Evolutionary conservation across 2,797 vertebrate genomes (phyloP), one percentile per base, ranked within the genome.

Genomic region (Propithecus deckenii): DNA sequence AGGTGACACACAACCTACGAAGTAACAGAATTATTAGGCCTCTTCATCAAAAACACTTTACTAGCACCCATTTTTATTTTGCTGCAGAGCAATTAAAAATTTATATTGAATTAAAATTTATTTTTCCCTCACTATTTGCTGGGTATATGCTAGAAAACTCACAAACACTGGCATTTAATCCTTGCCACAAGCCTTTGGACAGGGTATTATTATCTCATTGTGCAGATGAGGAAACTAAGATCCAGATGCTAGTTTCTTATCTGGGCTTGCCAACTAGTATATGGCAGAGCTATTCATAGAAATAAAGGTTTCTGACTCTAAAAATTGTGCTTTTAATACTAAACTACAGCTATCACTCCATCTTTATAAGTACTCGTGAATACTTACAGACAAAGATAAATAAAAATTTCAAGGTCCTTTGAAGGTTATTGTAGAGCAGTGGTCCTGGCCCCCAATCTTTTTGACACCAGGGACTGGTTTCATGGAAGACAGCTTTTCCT

Each of bases 21-120:
- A 65, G 55, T 76, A 35, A 72, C 61, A 75, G 61, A 75, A 35
- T 91, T 95, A 83, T 91, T 95, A 83, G 63, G 86, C 55, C n/a
- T 91, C 38, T 22, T 50, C 57, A 38, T 69, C 80, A 48, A 78
- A 93, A 84, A 30, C 65, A 50, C 67, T 89, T 94, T 93, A 41
- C 48, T 67, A 41, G 57, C 12, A 35, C 12, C 9, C 2, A 7
- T 35, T 97, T 83, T 91, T 95, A 22, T 76, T 89, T 96, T 57
- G 43, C 80, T 72, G 28, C 50, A 69, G 83, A 71, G 35, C 69
- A 38, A 43, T 79, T 76, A 48, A 83, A 94, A 65, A 41, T 83
- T 6, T 14, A 93, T 20, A 86, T 41, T 55, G 8, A 86, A 78
- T 71, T 81, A 83, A n/a, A 76, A 22, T 89, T 22, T 63, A 32